phyloP scores from a whole-genome alignment of 2,113 vertebrate genomes.

The Columbina picui region DNA sequence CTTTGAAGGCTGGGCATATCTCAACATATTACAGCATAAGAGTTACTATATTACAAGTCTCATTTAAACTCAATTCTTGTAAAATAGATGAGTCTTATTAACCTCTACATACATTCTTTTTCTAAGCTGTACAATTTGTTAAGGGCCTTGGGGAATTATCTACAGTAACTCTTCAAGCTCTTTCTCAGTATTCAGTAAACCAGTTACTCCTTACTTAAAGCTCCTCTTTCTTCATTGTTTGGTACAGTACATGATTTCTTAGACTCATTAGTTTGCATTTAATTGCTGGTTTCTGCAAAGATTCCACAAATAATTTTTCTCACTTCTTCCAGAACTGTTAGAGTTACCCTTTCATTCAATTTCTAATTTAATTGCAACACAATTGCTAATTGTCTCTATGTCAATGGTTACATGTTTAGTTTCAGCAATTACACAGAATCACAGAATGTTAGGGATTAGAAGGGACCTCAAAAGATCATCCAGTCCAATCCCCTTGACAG shows the following conservation, averaged over 20 bases:
- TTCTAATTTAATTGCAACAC: conserved; percentile 54
- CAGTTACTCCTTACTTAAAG: not conserved
- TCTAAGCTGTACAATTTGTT: not conserved
- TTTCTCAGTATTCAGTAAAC: not conserved
- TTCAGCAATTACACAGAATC: not conserved
- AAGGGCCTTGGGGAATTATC: not conserved
- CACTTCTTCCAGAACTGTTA: conserved; percentile 42
- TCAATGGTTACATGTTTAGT: not conserved
- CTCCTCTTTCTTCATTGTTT: not conserved
- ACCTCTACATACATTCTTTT: not conserved
- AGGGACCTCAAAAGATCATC: too few species aligned
- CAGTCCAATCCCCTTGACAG: too few species aligned
- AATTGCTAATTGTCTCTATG: conserved; percentile 19
- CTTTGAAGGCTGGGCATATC: not conserved
- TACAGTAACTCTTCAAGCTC: not conserved
- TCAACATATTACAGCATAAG: not conserved
- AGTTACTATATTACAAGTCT: not conserved
- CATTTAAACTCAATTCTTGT: not conserved
- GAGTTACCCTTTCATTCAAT: not conserved
- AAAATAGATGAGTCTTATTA: not conserved
- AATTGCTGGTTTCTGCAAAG: conserved; percentile 39
- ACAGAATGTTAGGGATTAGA: too few species aligned
- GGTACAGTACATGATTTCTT: not conserved
- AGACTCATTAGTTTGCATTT: conserved; percentile 28
- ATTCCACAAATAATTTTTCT: conserved; percentile 3